Evolutionary conservation across 2,113 vertebrate genomes (phyloP), one percentile per base, ranked within the genome.

Genomic region (Mohoua ochrocephala): DNA sequence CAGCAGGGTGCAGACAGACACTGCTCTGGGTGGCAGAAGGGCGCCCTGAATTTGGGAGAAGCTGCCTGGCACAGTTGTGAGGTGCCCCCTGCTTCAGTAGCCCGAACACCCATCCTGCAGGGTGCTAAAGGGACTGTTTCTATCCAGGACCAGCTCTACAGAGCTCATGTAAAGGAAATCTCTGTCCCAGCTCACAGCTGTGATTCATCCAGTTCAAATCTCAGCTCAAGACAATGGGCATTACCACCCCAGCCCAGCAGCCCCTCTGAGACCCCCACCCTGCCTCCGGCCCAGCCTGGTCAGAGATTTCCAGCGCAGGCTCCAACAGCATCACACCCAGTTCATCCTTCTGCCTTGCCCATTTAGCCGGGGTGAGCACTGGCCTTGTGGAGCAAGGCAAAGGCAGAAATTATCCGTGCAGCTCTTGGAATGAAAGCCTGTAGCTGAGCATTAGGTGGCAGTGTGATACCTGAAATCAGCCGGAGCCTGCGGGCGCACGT

Each of bases 401-500:
- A 73, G 50, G 27, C 42, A 79, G 57, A 39, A 65, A 52, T 49
- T 2, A 13, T 2, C 47, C 0, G 0, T 13, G 28, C 54, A 50
- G 2, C 41, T 64, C 39, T 27, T 15, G 16, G 42, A 50, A 53
- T 41, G n/a, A 59, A 76, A 67, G n/a, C 5, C 15, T 12, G 20
- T 28, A 33, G 28, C 83, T 42, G 82, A 70, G 96, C 95, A 75
- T 91, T 84, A 96, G 96, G 64, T 91, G 96, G 96, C 91, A 93
- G 88, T 91, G 84, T 42, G 70, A 45, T 33, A 37, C 44, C 67
- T 27, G 33, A 61, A 91, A 91, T 47, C 57, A 31, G 59, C 53
- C 0, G 0, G 16, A 57, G 47, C 27, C 41, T 35, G 13, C 16
- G n/a, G 17, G 13, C 53, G n/a, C 13, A 9, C 1, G 0, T 19